Conservation (phyloP, 2,113 vertebrate species). For the Crotalus helleri region DNA sequence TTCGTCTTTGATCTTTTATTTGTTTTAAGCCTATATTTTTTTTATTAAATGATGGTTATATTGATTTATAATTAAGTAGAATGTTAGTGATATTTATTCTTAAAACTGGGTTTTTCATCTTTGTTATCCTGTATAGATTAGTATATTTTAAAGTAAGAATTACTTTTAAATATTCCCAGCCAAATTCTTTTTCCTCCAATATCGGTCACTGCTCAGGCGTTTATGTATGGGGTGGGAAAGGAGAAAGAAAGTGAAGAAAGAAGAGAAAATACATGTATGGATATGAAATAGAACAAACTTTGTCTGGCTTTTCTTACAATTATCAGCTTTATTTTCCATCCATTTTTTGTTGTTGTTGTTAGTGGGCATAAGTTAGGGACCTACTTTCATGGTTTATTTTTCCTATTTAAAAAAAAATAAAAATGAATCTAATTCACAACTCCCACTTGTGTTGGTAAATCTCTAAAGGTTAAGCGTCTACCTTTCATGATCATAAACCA, state of each 20-base stretch:
- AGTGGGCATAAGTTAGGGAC: background rate
- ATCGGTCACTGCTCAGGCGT: background rate
- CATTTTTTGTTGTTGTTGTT: too few relatives aligned
- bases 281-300: background rate
- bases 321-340: background rate
- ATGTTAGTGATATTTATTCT: background rate
- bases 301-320: background rate
- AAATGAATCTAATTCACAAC: background rate
- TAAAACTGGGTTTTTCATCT: background rate
- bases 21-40: background rate
- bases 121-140: background rate
- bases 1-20: too few relatives aligned
- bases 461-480: background rate
- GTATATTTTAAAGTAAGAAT: background rate
- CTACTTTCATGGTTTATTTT: background rate
- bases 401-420: background rate
- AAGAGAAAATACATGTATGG: background rate
- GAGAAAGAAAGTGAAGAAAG: background rate
- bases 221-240: background rate
- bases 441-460: background rate
- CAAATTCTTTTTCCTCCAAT: background rate
- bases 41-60: background rate
- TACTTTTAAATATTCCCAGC: background rate
- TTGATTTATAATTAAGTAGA: background rate
- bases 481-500: background rate